A percentile compares a stretch with the other conserved stretches of the same genome.
These are phyloP conservation scores for Athetis lepigone DNA, from an alignment of 2,888 invertebrate species.

Conservation along the genomic window DNA sequence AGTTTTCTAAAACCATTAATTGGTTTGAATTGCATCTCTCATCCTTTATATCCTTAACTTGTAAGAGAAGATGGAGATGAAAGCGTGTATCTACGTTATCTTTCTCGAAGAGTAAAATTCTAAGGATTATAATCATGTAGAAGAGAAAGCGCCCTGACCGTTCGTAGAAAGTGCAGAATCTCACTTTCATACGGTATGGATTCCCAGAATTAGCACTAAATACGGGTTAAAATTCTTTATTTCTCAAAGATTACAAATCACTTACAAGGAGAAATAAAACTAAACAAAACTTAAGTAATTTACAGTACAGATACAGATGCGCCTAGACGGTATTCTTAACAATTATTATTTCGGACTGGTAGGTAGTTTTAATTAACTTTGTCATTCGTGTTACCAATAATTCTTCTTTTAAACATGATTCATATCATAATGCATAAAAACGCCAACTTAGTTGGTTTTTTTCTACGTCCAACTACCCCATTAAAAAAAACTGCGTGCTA, in stretches of 20 bases:
- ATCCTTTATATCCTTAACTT: neutral
- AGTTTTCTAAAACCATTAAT: neutral
- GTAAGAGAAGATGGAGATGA: no score
- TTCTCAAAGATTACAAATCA: no score
- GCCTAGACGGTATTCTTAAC: no score
- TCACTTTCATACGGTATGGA: neutral
- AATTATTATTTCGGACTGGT: no score
- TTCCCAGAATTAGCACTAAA: no score
- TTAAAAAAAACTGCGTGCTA: constrained; percentile 30
- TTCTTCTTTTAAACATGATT: no score
- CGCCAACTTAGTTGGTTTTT: neutral
- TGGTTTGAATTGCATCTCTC: neutral
- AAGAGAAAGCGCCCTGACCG: constrained; percentile 17
- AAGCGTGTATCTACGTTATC: neutral
- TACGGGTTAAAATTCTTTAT: no score
- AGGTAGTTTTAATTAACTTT: no score
- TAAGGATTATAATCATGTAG: neutral
- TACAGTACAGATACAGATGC: no score
- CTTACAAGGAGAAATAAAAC: no score
- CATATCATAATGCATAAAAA: constrained; percentile 17
- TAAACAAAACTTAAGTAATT: no score
- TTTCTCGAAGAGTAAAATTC: neutral
- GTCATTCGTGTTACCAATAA: no score
- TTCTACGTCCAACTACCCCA: neutral
- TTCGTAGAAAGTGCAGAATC: constrained; percentile 28